Base-by-base conservation (phyloP, 2,113 vertebrate genomes). In the Oriolus oriolus region DNA sequence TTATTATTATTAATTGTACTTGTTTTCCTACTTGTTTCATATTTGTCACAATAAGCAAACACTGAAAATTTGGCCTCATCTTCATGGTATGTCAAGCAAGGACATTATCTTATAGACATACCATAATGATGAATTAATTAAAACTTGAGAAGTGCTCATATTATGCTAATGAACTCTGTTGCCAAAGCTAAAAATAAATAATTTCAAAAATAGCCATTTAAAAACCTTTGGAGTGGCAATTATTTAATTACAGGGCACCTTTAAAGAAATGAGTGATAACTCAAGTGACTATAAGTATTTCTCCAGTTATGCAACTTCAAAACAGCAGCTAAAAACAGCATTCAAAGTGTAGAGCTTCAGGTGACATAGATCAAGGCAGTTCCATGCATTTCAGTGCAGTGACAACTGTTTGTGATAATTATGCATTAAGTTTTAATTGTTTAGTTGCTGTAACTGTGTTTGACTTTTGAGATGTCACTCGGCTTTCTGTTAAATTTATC, bases 41-140 rank as follows among this genome's bases (percentile, higher is more conserved):
- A 26, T 57, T 86, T 94, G 22, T 42, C 42, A 50, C 19, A 65
- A 37, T 30, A 90, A 77, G 8, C 41, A 66, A 50, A 22, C 35
- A 47, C 18, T 35, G 11, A 20, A 87, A 75, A 71, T 74, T 65
- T 69, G 18, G 31, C 47, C 10, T 76, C 19, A 35, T 73, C 39
- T 9, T 75, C 27, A 27, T 39, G 15, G 4, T 69, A 37, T 56
- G 47, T 84, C 84, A 92, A 84, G 27, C 70, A 91, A 84, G 70
- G 78, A 85, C 78, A 65, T 64, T 91, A 79, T 44, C 37, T 91
- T 70, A 85, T 6, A 90, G 30, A 56, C 13, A 26, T 89, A 63
- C 35, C 92, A 85, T 57, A 84, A 83, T 70, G 75, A 93, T 77
- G 52, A 90, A 88, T 65, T 91, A 82, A 94, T 91, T 94, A 88